These are phyloP conservation scores for Brachyptera risi DNA, from an alignment of 2,888 invertebrate genomes.

Conservation along the genomic window DNA sequence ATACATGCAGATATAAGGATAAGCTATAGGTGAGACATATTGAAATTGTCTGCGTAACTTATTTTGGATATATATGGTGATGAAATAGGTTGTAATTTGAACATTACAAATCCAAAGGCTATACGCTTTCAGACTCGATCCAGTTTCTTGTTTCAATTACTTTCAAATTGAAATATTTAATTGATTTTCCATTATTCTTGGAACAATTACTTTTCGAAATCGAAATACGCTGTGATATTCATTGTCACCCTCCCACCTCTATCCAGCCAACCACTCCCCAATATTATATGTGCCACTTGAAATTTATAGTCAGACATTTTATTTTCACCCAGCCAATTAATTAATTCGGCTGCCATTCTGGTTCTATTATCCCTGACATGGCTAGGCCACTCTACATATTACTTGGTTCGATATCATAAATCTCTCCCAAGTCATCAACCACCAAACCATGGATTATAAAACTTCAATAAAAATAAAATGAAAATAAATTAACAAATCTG, in stretches of 20 bases:
- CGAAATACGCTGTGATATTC: neutral
- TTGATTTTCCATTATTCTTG: too few species aligned
- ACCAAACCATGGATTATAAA: neutral
- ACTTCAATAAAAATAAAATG: conserved; percentile 8
- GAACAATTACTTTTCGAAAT: too few species aligned
- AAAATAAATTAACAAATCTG: neutral
- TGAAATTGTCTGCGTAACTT: too few species aligned
- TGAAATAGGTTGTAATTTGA: too few species aligned
- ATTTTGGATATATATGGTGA: too few species aligned
- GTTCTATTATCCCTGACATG: conserved; percentile 27
- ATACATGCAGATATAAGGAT: too few species aligned
- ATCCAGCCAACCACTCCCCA: conserved; percentile 11
- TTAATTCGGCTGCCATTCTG: conserved; percentile 27
- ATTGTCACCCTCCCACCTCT: neutral
- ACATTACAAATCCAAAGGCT: too few species aligned
- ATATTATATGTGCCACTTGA: conserved; percentile 23
- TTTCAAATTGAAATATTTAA: too few species aligned
- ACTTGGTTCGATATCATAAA: neutral
- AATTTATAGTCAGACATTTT: conserved; percentile 29
- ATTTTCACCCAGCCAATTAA: conserved; percentile 29
- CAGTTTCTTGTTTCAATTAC: too few species aligned
- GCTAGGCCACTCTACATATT: neutral
- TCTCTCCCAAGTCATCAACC: neutral
- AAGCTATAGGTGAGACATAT: too few species aligned
- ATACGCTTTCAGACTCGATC: too few species aligned